Conservation (phyloP, 2,797 vertebrate species). For the Sebastes flavidus region DNA sequence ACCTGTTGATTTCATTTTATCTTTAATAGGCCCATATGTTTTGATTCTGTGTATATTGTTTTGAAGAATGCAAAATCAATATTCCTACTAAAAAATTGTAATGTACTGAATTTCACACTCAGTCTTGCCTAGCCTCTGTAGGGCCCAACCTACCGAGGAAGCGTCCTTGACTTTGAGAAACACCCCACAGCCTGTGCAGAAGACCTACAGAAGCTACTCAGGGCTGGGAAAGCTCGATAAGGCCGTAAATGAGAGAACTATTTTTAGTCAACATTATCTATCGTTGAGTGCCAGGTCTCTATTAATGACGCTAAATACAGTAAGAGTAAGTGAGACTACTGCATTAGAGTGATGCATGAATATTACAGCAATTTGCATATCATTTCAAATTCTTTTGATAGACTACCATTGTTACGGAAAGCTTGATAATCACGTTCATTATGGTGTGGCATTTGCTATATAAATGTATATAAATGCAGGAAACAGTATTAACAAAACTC, state of each 20-base stretch:
- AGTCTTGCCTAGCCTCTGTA: no score
- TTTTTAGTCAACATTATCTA: background rate
- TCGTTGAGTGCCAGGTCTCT: background rate
- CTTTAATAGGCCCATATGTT: fast-evolving
- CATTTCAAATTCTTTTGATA: background rate
- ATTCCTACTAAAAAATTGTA: no score
- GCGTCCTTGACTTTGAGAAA: no score
- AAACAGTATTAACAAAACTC: background rate
- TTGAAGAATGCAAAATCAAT: no score
- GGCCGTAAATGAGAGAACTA: background rate
- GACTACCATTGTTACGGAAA: background rate
- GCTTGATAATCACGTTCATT: background rate
- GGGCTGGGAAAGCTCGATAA: background rate
- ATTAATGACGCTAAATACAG: background rate
- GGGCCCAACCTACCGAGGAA: no score
- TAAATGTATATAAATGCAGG: background rate
- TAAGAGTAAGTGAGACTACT: background rate
- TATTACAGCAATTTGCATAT: background rate
- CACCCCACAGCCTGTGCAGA: background rate
- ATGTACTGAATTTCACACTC: no score
- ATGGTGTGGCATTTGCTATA: background rate
- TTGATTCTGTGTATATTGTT: no score
- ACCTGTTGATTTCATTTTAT: no score
- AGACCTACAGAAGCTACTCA: background rate
- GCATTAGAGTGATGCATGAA: background rate